A percentile compares a stretch with the other conserved stretches of the same genome.
phyloP scores from a whole-genome alignment of 2,888 invertebrate genomes.

The Watsonalla binaria region DNA sequence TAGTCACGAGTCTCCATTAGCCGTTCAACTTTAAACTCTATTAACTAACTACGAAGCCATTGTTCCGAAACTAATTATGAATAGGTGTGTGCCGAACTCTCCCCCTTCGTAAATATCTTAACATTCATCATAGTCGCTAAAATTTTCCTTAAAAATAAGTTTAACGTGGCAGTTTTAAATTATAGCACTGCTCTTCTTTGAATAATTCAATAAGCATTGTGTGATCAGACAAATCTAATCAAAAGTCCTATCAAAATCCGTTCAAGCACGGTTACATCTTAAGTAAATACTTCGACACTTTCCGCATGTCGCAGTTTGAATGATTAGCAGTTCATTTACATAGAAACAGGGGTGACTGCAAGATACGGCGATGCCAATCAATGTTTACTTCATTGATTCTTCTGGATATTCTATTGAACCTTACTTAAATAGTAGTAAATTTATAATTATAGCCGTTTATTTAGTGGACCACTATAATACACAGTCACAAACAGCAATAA shows the following conservation, averaged over 20 bases:
- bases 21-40: conserved; percentile 20
- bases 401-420: not conserved
- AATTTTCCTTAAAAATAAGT: conserved; percentile 41
- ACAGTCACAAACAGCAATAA: too few species aligned
- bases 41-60: conserved; percentile 10
- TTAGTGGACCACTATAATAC: too few species aligned
- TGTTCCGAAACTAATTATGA: conserved; percentile 16
- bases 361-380: not conserved
- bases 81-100: conserved; percentile 7
- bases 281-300: conserved; percentile 6
- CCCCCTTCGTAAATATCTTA: conserved; percentile 33
- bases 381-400: not conserved
- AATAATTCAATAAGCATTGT: conserved; percentile 56
- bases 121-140: conserved; percentile 43
- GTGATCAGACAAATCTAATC: conserved; percentile 53
- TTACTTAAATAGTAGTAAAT: not conserved
- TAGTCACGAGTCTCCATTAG: conserved; percentile 19
- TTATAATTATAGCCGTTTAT: too few species aligned
- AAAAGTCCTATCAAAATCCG: conserved; percentile 44
- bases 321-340: not conserved
- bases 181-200: conserved; percentile 34
- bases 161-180: conserved; percentile 48
- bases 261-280: conserved; percentile 22
- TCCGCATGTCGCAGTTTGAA: conserved; percentile 4
- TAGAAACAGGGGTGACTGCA: not conserved